Evolutionary conservation across 2,888 invertebrate species (phyloP), one percentile per base, ranked within the genome.

Genomic region (Dasypogon diadema): DNA sequence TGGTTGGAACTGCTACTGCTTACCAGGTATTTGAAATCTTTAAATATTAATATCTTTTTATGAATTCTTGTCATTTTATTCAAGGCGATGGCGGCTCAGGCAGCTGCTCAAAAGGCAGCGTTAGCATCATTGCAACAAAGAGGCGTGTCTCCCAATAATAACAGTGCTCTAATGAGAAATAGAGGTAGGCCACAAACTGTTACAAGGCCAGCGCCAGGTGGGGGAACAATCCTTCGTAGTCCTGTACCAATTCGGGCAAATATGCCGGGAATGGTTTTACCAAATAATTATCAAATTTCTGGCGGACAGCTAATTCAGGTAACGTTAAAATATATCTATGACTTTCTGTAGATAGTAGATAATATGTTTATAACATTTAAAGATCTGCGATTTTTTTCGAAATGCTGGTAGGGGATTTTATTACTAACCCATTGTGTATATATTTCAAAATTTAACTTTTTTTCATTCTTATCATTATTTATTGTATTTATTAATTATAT

Each of bases 1-100:
- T 86, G 2, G 86, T 86, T 5, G 86, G 86, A 55, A 86, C 86
- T 12, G 86, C 86, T 6, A 86, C 86, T 14, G 86, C 86, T n/a
- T 86, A 86, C 81, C 86, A 86, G 82, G 85, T 86, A 79, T n/a
- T n/a, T n/a, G n/a, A n/a, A n/a, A n/a, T n/a, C n/a, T n/a, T n/a
- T n/a, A n/a, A n/a, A n/a, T n/a, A n/a, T n/a, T n/a, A n/a, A n/a
- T n/a, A n/a, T n/a, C n/a, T n/a, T n/a, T n/a, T n/a, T n/a, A n/a
- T n/a, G n/a, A n/a, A n/a, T n/a, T n/a, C n/a, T n/a, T n/a, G n/a
- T n/a, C n/a, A n/a, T n/a, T 51, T 22, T 51, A 6, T 22, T 16
- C 51, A 55, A 85, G 85, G 86, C 86, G 1, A 86, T 86, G 86
- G 86, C 86, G 34, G 86, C 86, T 2, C 86, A 86, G 77, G 85